phyloP scores from a whole-genome alignment of 37 sponge, comb jelly and placozoan species.

The Axinella damicornis region DNA sequence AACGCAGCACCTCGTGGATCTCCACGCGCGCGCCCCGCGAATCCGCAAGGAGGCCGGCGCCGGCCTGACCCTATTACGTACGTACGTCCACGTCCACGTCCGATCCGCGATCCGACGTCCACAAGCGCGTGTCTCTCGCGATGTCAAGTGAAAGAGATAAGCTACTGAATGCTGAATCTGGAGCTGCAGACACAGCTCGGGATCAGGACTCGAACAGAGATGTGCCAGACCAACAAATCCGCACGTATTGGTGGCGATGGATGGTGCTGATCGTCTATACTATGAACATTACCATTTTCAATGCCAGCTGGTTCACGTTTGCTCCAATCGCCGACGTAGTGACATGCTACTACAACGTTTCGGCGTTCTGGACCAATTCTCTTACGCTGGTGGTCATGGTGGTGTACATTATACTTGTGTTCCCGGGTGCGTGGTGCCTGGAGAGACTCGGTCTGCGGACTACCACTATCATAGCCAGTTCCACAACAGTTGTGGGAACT shows the following conservation, averaged over 20 bases:
- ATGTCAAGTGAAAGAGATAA: no score
- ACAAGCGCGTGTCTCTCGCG: no score
- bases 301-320: slow-evolving; percentile 40
- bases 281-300: slow-evolving; percentile 16
- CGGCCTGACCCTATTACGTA: no score
- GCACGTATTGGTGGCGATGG: slow-evolving; percentile 55
- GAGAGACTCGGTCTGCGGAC: slow-evolving; percentile 46
- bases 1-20: no score
- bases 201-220: no score
- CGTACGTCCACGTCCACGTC: no score
- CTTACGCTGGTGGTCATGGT: slow-evolving; percentile 26
- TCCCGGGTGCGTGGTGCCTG: slow-evolving; percentile 31
- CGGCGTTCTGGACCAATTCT: slow-evolving; percentile 25
- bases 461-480: neutral
- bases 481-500: slow-evolving; percentile 32
- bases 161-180: no score
- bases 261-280: slow-evolving; percentile 25
- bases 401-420: slow-evolving; percentile 37
- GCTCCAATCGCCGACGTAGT: slow-evolving; percentile 48
- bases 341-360: slow-evolving; percentile 51
- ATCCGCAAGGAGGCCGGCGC: no score
- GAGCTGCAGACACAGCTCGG: no score
- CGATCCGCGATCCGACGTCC: no score
- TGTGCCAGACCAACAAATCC: no score
- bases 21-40: no score